phyloP scores from a whole-genome alignment of 2,113 vertebrate species.

The Suricata suricatta region DNA sequence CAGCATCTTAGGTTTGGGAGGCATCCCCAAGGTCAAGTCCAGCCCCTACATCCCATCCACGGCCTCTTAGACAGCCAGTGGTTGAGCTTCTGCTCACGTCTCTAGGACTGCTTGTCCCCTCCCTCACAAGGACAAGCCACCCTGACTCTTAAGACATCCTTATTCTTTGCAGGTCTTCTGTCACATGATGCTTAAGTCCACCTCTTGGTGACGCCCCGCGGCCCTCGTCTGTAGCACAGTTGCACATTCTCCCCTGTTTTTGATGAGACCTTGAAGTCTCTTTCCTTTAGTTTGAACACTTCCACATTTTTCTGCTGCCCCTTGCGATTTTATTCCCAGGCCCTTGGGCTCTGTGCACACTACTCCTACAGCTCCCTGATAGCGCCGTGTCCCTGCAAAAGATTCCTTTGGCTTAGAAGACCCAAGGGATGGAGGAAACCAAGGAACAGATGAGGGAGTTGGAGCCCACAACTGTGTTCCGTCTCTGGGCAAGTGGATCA shows the following conservation, averaged over 20 bases:
- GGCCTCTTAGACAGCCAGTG: too few species aligned
- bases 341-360: not conserved
- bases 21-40: not conserved
- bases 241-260: not conserved
- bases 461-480: too few species aligned
- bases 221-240: not conserved
- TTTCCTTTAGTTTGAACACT: not conserved
- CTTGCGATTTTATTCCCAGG: not conserved
- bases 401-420: not conserved
- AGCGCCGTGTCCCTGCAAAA: not conserved
- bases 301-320: not conserved
- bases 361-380: not conserved
- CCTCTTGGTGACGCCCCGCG: not conserved
- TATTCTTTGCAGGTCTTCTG: not conserved
- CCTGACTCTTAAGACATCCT: not conserved
- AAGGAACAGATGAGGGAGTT: not conserved
- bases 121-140: too few species aligned
- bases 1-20: not conserved
- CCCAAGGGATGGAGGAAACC: not conserved
- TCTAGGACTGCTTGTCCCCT: not conserved
- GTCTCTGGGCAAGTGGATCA: not conserved
- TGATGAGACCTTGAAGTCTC: not conserved
- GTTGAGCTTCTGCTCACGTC: not conserved
- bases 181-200: fast-evolving
- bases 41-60: not conserved